These are phyloP conservation scores for Ctenomys sociabilis DNA, from an alignment of 2,113 vertebrate genomes.

Conservation along the genomic window DNA sequence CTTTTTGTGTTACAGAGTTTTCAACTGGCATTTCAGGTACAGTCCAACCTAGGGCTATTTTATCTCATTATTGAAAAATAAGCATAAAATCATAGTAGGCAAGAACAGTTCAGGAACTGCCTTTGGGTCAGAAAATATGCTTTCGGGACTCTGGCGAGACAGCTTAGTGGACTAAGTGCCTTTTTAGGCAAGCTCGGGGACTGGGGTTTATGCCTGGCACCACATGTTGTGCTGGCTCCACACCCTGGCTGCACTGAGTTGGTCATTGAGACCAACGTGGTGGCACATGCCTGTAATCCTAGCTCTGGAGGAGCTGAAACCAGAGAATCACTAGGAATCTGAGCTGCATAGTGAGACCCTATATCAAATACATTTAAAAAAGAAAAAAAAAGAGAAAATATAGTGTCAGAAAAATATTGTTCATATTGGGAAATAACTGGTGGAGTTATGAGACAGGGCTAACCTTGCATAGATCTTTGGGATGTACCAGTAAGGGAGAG, in stretches of 20 bases:
- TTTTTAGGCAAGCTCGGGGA: too few relatives aligned
- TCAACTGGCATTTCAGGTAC: background rate
- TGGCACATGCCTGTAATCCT: too few relatives aligned
- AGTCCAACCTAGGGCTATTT: background rate
- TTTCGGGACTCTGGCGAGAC: background rate
- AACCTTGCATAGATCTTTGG: background rate
- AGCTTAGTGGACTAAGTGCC: too few relatives aligned
- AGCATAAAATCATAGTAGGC: background rate
- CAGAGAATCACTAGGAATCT: too few relatives aligned
- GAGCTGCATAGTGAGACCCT: too few relatives aligned
- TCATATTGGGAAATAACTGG: background rate
- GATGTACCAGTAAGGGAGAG: background rate
- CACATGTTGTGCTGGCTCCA: too few relatives aligned
- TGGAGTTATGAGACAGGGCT: background rate
- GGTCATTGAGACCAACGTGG: too few relatives aligned
- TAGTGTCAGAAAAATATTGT: background rate
- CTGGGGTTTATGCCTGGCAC: too few relatives aligned
- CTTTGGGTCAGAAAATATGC: background rate
- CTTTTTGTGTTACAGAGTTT: background rate
- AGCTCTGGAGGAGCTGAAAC: too few relatives aligned
- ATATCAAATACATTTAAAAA: too few relatives aligned
- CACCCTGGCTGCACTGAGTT: too few relatives aligned
- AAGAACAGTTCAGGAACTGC: background rate
- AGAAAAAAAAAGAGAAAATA: background rate
- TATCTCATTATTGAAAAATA: background rate